Conservation (phyloP, 1,140 invertebrate species). For the Ectropis grisescens region DNA sequence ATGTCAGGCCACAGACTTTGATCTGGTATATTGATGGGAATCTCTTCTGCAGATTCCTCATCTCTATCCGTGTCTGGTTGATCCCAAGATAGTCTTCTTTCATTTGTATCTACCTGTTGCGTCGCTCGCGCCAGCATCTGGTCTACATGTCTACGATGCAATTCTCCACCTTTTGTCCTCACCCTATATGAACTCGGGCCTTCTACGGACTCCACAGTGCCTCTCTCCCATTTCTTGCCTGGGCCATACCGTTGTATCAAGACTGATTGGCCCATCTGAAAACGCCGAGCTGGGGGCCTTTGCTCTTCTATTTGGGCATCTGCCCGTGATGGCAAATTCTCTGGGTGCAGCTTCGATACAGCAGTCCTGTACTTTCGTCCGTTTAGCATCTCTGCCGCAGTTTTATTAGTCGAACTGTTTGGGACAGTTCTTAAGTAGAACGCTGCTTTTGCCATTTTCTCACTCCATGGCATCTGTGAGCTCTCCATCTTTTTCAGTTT, state of each 20-base stretch:
- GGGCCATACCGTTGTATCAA: not conserved
- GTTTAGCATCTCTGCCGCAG: not conserved
- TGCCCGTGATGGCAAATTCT: not conserved
- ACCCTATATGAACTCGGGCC: constrained; percentile 5
- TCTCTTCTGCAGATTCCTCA: not conserved
- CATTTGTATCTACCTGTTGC: not conserved
- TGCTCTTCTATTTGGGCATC: not conserved
- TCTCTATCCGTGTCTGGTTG: not conserved
- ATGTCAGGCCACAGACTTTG: not conserved
- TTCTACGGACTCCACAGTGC: constrained; percentile 1
- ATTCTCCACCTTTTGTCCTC: constrained; percentile 9
- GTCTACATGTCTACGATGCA: constrained; percentile 6
- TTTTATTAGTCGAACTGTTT: not conserved
- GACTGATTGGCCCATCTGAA: not conserved
- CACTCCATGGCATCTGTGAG: not conserved
- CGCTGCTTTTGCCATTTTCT: not conserved
- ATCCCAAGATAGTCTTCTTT: not conserved
- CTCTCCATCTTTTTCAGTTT: not conserved
- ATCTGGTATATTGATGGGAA: not conserved
- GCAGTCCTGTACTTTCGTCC: not conserved
- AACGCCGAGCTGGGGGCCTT: not conserved
- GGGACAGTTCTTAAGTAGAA: not conserved
- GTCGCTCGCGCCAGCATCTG: not conserved
- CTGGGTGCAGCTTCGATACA: not conserved
- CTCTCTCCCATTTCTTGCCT: not conserved